Evolutionary conservation across 2,888 invertebrate species (phyloP), one percentile per base, ranked within the genome.

Genomic region (Allygus modestus): DNA sequence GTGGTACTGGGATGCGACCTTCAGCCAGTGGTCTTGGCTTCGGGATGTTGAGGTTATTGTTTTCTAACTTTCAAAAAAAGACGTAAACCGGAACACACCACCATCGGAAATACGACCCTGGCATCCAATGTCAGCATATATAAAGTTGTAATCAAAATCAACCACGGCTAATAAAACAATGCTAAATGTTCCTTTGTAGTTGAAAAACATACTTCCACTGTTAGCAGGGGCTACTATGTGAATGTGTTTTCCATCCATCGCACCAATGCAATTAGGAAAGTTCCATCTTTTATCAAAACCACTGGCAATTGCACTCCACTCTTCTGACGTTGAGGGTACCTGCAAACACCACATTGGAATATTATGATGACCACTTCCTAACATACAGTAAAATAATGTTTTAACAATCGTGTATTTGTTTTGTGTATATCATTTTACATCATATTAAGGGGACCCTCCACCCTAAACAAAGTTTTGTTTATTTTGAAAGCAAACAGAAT

Each of bases 61-160:
- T 41, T 69, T 86, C 61, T 17, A 86, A 28, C 81, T 51, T 51
- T 83, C 77, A 28, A 81, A 71, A 46, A 86, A 82, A 23, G 26
- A 46, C 26, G 84, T 83, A 77, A 79, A 79, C 51, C 75, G 84
- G 73, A 85, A 87, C 37, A 88, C 85, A 31, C 87, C 87, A 41
- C 88, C 88, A 85, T 88, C 88, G 33, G 86, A 86, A 84, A 88
- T 87, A 69, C 88, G 86, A 37, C 88, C 88, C 84, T 88, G 87
- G 85, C 87, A 88, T 5, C 88, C 89, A 86, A 89, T 85, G 79
- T 89, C 87, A 54, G 86, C 87, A 85, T 87, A 88, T 69, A 87
- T 86, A 85, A 89, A 89, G 84, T 86, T 86, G 83, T 88, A 89
- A 81, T 88, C 86, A 82, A 88, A 86, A 87, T 88, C 87, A 79